Percentiles rank a stretch among this genome's conserved stretches.
These are phyloP conservation scores for Hormaphis cornu DNA, from an alignment of 1,140 invertebrate species.

Conservation along the genomic window DNA sequence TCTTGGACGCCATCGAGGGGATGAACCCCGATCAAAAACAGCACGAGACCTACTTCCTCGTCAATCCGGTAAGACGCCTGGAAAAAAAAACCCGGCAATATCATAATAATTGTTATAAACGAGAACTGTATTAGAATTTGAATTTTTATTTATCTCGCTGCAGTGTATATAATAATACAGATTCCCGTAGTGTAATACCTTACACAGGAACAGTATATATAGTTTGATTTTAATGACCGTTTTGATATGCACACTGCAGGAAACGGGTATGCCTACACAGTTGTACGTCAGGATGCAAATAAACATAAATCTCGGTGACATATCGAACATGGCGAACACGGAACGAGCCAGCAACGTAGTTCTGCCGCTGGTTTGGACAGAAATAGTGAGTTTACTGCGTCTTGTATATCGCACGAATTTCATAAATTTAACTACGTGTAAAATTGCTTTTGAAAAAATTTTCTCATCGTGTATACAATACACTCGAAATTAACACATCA, in stretches of 20 bases:
- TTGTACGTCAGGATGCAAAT: conserved; percentile 69
- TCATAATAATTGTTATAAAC: not conserved
- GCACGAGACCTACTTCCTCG: conserved; percentile 60
- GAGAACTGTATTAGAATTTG: too few species aligned
- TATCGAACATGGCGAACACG: conserved; percentile 51
- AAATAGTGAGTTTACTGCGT: conserved; percentile 59
- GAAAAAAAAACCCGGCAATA: not conserved
- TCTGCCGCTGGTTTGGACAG: conserved; percentile 68
- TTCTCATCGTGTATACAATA: not conserved
- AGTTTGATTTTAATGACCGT: too few species aligned
- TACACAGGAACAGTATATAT: too few species aligned
- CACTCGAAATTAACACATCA: not conserved
- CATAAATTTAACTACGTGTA: too few species aligned
- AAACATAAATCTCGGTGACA: conserved; percentile 64
- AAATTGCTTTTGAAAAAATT: conserved; percentile 34
- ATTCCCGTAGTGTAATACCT: too few species aligned
- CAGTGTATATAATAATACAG: not conserved
- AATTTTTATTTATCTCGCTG: too few species aligned
- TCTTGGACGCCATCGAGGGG: conserved; percentile 60
- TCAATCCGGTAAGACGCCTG: conserved; percentile 54
- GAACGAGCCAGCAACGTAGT: conserved; percentile 57
- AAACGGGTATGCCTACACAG: conserved; percentile 64
- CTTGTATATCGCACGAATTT: too few species aligned
- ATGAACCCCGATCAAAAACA: conserved; percentile 53
- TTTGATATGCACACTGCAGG: too few species aligned